A percentile compares a stretch with the other conserved stretches of the same genome.
phyloP scores from a whole-genome alignment of 2,888 invertebrate species.

The Limnephilus lunatus region DNA sequence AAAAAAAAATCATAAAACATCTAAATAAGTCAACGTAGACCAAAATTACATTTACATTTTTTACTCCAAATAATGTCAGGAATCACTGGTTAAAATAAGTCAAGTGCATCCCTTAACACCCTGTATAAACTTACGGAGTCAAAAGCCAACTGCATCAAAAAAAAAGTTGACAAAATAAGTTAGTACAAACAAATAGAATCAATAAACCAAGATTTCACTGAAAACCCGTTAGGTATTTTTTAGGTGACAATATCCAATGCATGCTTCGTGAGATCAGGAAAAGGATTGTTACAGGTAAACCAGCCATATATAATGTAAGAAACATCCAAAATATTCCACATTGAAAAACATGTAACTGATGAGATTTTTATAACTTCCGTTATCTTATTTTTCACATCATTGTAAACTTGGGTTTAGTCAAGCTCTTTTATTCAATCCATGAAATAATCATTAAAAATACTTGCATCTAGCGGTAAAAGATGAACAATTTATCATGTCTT shows the following conservation, averaged over 20 bases:
- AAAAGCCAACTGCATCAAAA: neutral
- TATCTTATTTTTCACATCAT: neutral
- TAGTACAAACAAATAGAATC: neutral
- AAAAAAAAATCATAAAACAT: too few relatives aligned
- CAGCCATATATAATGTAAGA: neutral
- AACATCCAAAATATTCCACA: neutral
- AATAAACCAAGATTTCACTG: neutral
- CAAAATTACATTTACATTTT: too few relatives aligned
- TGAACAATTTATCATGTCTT: too few relatives aligned
- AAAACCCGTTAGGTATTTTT: neutral
- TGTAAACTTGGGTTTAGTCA: too few relatives aligned
- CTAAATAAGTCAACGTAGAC: too few relatives aligned
- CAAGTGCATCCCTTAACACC: too few relatives aligned
- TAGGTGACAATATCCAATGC: slow-evolving; percentile 35
- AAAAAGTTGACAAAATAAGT: neutral
- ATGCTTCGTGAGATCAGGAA: slow-evolving; percentile 42
- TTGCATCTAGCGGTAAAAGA: too few relatives aligned
- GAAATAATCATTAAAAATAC: too few relatives aligned
- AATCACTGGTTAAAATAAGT: too few relatives aligned
- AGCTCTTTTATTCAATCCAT: too few relatives aligned
- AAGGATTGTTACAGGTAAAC: slow-evolving; percentile 25
- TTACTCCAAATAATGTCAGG: too few relatives aligned
- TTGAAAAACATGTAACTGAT: neutral
- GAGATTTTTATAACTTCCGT: neutral
- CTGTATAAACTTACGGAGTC: neutral